phyloP scores from a whole-genome alignment of 2,797 vertebrate species.

The Antrozous pallidus region DNA sequence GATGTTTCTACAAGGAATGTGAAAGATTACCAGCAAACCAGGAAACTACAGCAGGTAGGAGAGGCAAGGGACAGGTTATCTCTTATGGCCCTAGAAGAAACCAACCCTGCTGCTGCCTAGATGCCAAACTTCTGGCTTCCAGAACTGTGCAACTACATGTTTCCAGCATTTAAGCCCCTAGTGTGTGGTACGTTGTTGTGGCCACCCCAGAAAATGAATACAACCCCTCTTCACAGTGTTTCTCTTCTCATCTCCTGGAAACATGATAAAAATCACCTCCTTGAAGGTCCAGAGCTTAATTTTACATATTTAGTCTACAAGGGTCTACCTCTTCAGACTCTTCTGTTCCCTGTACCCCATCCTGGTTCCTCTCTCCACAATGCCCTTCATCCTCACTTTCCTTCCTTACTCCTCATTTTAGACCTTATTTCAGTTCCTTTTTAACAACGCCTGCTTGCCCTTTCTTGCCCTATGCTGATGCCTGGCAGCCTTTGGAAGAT shows the following conservation, averaged over 20 bases:
- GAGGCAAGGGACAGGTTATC: not conserved
- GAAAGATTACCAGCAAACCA: not conserved
- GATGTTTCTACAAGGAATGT: rapidly evolving
- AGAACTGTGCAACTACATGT: rapidly evolving
- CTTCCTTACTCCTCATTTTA: not conserved
- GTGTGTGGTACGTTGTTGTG: not conserved
- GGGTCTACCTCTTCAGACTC: not conserved
- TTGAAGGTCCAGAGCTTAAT: too few relatives aligned
- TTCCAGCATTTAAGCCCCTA: too few relatives aligned
- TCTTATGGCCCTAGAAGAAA: not conserved
- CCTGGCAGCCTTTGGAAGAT: not conserved
- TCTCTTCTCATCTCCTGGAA: not conserved
- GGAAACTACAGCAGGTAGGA: not conserved
- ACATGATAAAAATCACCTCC: not conserved
- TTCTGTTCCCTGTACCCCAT: rapidly evolving
- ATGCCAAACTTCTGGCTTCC: not conserved
- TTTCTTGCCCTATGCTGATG: not conserved
- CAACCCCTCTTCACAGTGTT: rapidly evolving
- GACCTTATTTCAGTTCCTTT: not conserved
- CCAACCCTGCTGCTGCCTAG: rapidly evolving
- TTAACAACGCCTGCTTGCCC: too few relatives aligned
- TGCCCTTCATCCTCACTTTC: not conserved
- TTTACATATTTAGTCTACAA: rapidly evolving
- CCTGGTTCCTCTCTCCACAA: not conserved
- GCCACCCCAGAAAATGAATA: not conserved